These are phyloP conservation scores for Ectobius pallidus DNA, from an alignment of 2,888 invertebrate species.

Conservation along the genomic window DNA sequence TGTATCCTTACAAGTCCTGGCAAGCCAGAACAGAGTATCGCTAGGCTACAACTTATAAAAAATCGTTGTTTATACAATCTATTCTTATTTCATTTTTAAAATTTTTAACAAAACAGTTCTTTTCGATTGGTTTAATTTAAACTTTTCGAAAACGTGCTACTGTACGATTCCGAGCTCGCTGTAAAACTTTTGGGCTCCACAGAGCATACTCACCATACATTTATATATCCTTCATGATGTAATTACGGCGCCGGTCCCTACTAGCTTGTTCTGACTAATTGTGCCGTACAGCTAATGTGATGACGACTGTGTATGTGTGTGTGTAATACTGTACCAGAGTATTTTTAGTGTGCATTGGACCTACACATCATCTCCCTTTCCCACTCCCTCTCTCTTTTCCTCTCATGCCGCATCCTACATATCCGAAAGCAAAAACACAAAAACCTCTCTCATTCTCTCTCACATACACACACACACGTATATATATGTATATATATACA, in stretches of 20 bases:
- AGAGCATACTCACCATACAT: slow-evolving; percentile 10
- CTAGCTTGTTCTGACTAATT: slow-evolving; percentile 28
- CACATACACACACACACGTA: neutral
- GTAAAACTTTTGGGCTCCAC: neutral
- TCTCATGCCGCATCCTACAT: slow-evolving; percentile 31
- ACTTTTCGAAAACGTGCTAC: too few species aligned
- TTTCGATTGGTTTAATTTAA: too few species aligned
- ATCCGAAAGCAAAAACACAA: slow-evolving; percentile 34
- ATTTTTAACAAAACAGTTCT: too few species aligned
- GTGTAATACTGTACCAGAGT: slow-evolving; percentile 10
- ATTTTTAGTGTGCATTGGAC: slow-evolving; percentile 17
- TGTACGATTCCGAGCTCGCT: too few species aligned
- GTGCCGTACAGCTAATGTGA: slow-evolving; percentile 21
- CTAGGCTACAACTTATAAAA: too few species aligned
- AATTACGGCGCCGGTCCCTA: neutral
- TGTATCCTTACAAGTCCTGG: too few species aligned
- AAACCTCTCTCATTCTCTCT: slow-evolving; percentile 1
- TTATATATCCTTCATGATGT: slow-evolving; percentile 24
- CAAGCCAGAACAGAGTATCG: too few species aligned
- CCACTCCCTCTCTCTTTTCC: slow-evolving; percentile 8
- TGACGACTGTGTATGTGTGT: neutral
- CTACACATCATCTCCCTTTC: slow-evolving; percentile 13
- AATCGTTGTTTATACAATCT: too few species aligned
- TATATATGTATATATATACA: slow-evolving; percentile 3
- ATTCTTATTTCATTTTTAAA: too few species aligned